Percentiles rank a stretch among this genome's conserved stretches.
Conservation (phyloP, 2,888 invertebrate species). For the Fissipunctia ypsillon region DNA sequence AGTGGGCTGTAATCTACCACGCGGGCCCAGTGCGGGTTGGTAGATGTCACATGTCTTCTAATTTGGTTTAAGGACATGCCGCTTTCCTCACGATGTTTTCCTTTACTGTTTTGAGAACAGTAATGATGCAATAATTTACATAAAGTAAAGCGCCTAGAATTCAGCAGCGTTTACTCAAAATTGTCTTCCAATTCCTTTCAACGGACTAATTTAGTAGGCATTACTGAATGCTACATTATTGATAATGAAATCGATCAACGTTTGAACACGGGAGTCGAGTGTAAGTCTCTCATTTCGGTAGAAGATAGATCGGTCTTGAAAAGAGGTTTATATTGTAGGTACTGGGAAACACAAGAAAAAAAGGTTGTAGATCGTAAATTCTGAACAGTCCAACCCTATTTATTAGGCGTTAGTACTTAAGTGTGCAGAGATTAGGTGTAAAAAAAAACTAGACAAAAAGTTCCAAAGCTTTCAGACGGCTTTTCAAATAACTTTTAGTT, state of each 20-base stretch:
- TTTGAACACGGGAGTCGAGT: background rate
- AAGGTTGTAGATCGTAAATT: slow-evolving; percentile 17
- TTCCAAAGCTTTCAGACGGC: slow-evolving; percentile 10
- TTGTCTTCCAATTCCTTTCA: background rate
- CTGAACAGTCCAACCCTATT: slow-evolving; percentile 1
- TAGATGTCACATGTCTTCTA: too few relatives aligned
- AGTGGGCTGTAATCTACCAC: too few relatives aligned
- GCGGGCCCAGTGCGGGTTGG: too few relatives aligned
- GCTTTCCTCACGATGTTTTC: too few relatives aligned
- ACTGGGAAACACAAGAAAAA: slow-evolving; percentile 9
- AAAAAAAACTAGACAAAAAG: background rate
- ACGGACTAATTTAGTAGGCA: slow-evolving; percentile 10
- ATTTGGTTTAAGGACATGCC: too few relatives aligned
- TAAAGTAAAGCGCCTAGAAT: too few relatives aligned
- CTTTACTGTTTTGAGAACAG: too few relatives aligned
- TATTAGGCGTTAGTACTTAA: slow-evolving; percentile 3
- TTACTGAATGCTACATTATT: slow-evolving; percentile 9
- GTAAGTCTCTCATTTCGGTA: slow-evolving; percentile 6
- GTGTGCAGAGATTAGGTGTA: slow-evolving; percentile 3
- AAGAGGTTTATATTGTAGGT: slow-evolving; percentile 15
- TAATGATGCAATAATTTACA: too few relatives aligned
- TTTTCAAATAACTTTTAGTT: slow-evolving; percentile 3
- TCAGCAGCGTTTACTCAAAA: background rate
- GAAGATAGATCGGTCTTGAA: slow-evolving; percentile 19
- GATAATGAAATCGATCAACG: slow-evolving; percentile 7